phyloP scores from a whole-genome alignment of 1,140 invertebrate species.

The Drosophila takahashii region DNA sequence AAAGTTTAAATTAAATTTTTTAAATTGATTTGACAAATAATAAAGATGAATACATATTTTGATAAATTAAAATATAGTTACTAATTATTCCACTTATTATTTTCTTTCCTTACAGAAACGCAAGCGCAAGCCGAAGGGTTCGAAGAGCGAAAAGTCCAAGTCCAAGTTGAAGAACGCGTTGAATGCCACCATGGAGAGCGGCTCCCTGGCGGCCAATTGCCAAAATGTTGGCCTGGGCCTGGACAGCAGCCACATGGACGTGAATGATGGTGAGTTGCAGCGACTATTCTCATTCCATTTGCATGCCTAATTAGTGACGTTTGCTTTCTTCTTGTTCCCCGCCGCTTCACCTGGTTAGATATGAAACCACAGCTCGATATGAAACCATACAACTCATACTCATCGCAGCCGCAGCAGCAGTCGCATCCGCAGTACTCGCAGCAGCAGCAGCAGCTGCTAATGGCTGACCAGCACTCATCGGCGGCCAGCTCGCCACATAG shows the following conservation, averaged over 20 bases:
- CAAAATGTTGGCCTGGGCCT: constrained; percentile 39
- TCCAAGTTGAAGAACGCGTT: constrained; percentile 49
- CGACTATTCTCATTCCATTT: constrained; percentile 6
- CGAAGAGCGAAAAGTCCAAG: constrained; percentile 69
- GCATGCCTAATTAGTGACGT: constrained; percentile 79
- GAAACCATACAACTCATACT: constrained; percentile 74
- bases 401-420: constrained; percentile 52
- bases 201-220: constrained; percentile 26
- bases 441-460: constrained; percentile 37
- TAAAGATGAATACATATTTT: no score
- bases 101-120: constrained; percentile 87
- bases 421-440: constrained; percentile 42
- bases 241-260: constrained; percentile 34
- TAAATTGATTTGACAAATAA: no score
- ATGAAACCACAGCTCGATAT: constrained; percentile 59
- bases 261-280: constrained; percentile 60
- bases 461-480: constrained; percentile 61
- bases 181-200: constrained; percentile 26
- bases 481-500: constrained; percentile 70
- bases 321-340: constrained; percentile 65
- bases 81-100: no score
- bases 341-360: constrained; percentile 31
- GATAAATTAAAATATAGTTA: no score
- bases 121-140: constrained; percentile 94
- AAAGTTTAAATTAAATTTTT: no score